Percentiles rank a stretch among this genome's conserved stretches.
Evolutionary conservation across 2,797 vertebrate species (phyloP).

Genomic region (Aeoliscus strigatus): DNA sequence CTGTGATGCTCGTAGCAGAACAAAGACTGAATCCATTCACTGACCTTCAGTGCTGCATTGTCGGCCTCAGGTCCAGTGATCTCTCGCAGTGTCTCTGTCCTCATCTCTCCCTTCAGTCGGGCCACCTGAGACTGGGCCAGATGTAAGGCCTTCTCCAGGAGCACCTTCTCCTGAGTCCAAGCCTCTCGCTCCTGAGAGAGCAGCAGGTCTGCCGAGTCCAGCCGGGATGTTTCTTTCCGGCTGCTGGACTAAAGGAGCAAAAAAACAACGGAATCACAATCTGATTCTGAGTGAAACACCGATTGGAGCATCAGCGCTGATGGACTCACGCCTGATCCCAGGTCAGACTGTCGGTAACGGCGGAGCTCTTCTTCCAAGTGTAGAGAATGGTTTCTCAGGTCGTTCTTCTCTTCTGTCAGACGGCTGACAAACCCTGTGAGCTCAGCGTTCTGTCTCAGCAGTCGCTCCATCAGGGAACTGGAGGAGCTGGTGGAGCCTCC

Average conservation of each 20-base stretch:
- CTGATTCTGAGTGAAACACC: too few relatives aligned
- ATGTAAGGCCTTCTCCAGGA: conserved; percentile 82
- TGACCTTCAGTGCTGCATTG: conserved; percentile 84
- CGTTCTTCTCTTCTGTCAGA: conserved; percentile 94
- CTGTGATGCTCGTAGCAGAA: too few relatives aligned
- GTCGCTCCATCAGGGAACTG: conserved; percentile 81
- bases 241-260: conserved; percentile 46
- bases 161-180: conserved; percentile 81
- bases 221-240: conserved; percentile 51
- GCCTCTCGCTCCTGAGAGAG: conserved; percentile 82
- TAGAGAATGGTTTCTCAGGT: conserved; percentile 84
- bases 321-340: conserved; percentile 58
- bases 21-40: background rate
- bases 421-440: conserved; percentile 90
- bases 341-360: conserved; percentile 67
- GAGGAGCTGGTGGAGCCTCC: conserved; percentile 73
- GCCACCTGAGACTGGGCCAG: conserved; percentile 81
- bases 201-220: conserved; percentile 64
- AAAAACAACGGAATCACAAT: background rate
- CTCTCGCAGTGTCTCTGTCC: conserved; percentile 78
- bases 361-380: conserved; percentile 87
- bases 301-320: too few relatives aligned
- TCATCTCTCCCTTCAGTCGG: conserved; percentile 82
- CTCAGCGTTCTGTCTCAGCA: conserved; percentile 92
- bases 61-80: conserved; percentile 79